Evolutionary conservation across 2,113 vertebrate species (phyloP).

Genomic region (Pedetes capensis): DNA sequence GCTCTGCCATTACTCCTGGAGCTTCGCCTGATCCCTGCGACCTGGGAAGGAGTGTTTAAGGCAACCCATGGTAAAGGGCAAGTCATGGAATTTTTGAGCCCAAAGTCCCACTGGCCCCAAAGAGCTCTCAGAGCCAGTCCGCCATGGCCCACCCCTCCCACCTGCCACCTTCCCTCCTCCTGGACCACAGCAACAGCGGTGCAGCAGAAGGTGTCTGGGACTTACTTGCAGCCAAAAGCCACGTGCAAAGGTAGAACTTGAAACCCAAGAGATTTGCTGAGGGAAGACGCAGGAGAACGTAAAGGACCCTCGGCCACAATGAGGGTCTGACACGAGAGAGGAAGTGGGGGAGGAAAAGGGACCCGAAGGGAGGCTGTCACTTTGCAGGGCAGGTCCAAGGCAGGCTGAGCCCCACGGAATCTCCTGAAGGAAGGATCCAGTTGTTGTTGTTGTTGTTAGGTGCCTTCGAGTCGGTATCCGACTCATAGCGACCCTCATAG

Average conservation of each 20-base stretch:
- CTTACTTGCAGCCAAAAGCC: neutral
- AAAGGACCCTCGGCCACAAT: rapidly evolving
- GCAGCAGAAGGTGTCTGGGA: neutral
- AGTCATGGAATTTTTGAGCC: neutral
- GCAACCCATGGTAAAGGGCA: neutral
- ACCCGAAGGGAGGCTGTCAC: neutral
- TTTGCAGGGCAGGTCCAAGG: rapidly evolving
- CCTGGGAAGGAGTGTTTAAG: neutral
- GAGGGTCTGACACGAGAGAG: rapidly evolving
- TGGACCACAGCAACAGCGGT: neutral
- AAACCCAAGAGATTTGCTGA: neutral
- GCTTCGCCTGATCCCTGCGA: neutral
- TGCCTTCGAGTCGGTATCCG: too few relatives aligned
- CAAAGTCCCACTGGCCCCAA: neutral
- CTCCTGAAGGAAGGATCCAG: neutral
- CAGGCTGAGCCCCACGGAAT: rapidly evolving
- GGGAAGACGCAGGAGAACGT: neutral
- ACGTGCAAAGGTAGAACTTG: neutral
- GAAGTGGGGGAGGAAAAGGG: rapidly evolving
- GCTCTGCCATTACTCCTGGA: neutral
- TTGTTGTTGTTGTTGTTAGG: too few relatives aligned
- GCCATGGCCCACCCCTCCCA: rapidly evolving
- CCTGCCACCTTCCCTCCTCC: neutral
- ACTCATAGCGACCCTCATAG: too few relatives aligned
- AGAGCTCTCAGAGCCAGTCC: neutral